Percentiles rank a stretch among this genome's conserved stretches.
These are phyloP conservation scores for Verasper variegatus DNA, from an alignment of 2,113 vertebrate genomes.

Conservation along the genomic window DNA sequence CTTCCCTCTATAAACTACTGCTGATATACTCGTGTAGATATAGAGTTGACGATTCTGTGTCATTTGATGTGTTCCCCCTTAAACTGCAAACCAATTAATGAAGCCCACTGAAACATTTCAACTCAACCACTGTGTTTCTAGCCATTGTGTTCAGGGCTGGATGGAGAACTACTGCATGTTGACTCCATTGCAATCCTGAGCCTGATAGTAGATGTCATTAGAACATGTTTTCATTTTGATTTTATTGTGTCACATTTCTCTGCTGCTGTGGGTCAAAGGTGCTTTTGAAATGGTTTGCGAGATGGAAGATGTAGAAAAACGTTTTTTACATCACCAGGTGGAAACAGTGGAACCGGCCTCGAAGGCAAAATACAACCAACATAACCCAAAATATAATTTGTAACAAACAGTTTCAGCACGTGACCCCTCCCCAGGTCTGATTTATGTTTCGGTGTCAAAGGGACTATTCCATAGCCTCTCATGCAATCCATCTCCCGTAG, in stretches of 20 bases:
- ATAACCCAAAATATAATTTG: slow-evolving; percentile 21
- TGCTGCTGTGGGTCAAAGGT: slow-evolving; percentile 34
- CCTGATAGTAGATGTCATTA: slow-evolving; percentile 44
- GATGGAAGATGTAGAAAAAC: slow-evolving; percentile 8
- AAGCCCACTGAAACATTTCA: slow-evolving; percentile 23
- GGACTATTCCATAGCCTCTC: slow-evolving; percentile 51
- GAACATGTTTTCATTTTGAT: slow-evolving; percentile 25
- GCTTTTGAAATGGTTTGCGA: slow-evolving; percentile 41
- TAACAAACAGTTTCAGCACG: slow-evolving; percentile 35
- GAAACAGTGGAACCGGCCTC: slow-evolving; percentile 12
- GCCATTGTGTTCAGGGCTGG: slow-evolving; percentile 36
- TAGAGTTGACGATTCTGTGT: slow-evolving; percentile 35
- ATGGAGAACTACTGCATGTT: slow-evolving; percentile 59
- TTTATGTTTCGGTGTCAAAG: slow-evolving; percentile 57
- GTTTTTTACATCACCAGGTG: slow-evolving; percentile 9
- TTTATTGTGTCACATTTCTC: not conserved
- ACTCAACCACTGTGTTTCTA: slow-evolving; percentile 41
- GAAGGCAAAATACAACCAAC: slow-evolving; percentile 28
- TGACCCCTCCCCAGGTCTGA: slow-evolving; percentile 42
- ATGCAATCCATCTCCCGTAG: slow-evolving; percentile 50
- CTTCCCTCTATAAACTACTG: slow-evolving; percentile 50
- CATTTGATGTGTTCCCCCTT: slow-evolving; percentile 56
- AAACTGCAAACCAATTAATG: slow-evolving; percentile 55
- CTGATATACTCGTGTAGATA: slow-evolving; percentile 56
- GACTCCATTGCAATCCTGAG: slow-evolving; percentile 46